Evolutionary conservation across 2,797 vertebrate species (phyloP), one percentile per base, ranked within the genome.

Genomic region (Meriones psammophilus): DNA sequence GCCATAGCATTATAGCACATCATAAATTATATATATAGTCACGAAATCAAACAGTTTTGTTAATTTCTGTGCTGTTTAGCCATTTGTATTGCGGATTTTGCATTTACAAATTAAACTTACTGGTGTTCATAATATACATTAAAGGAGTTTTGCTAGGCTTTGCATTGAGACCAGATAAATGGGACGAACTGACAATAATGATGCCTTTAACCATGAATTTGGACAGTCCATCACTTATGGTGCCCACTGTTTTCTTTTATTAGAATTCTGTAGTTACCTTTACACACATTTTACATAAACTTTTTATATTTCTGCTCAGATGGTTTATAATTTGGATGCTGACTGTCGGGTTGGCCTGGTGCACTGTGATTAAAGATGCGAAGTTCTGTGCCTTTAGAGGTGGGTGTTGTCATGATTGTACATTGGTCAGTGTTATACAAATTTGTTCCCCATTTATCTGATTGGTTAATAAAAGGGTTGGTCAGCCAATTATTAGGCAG

Each of bases 251-350:
- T 76, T 92, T 89, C 26, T 69, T 84, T 89, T 56, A 24, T 58
- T 3, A 85, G 28, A 74, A 2, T 90, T 92, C 66, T 42, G 9
- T 83, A 66, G 30, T 24, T 79, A 83, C 17, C 4, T 12, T 88
- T 46, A 54, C 42, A 36, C n/a, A 91, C 1, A 39, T 8, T 1
- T 71, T 69, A 4, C 33, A 90, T 24, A 50, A 74, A 71, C 54
- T 92, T 92, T 91, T 84, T 92, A 58, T n/a, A 79, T 54, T 68
- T 91, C 20, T 68, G 46, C 24, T 24, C 66, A 68, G 56, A 22
- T 5, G 56, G 78, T 79, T 92, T 4, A 84, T 60, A 46, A 74
- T 94, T 71, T 30, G 12, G 4, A 5, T 74, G 30, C 5, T 78
- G 74, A 74, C 28, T 58, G 13, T 17, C 14, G 2, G 17, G 17